phyloP scores from a whole-genome alignment of 1,140 invertebrate genomes.

The Coptotermes formosanus region DNA sequence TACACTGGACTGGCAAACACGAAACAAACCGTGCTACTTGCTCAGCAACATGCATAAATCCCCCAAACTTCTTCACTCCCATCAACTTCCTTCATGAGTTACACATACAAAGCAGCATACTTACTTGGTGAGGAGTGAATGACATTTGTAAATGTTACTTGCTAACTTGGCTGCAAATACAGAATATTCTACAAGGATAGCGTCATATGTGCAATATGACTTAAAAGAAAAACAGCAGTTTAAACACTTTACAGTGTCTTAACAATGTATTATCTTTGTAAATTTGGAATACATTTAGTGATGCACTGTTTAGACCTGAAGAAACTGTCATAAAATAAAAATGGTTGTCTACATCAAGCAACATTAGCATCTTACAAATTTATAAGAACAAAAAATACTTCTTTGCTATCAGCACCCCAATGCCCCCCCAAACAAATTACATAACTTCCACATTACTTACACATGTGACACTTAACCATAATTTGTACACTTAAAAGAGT shows the following conservation, averaged over 20 bases:
- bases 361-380: background rate
- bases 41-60: background rate
- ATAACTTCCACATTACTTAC: background rate
- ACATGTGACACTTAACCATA: background rate
- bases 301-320: background rate
- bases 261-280: background rate
- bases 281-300: background rate
- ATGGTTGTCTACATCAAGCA: background rate
- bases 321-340: background rate
- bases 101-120: background rate
- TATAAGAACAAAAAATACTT: background rate
- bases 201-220: background rate
- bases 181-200: background rate
- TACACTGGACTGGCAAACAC: background rate
- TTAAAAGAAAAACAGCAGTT: background rate
- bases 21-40: background rate
- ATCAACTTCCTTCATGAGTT: background rate
- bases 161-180: background rate
- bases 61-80: background rate
- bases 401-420: background rate
- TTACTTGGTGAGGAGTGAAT: background rate
- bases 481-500: conserved; percentile 1
- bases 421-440: background rate
- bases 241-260: background rate
- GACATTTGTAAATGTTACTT: background rate